These are phyloP conservation scores for Lycophotia porphyrea DNA, from an alignment of 2,888 invertebrate genomes.

Conservation along the genomic window DNA sequence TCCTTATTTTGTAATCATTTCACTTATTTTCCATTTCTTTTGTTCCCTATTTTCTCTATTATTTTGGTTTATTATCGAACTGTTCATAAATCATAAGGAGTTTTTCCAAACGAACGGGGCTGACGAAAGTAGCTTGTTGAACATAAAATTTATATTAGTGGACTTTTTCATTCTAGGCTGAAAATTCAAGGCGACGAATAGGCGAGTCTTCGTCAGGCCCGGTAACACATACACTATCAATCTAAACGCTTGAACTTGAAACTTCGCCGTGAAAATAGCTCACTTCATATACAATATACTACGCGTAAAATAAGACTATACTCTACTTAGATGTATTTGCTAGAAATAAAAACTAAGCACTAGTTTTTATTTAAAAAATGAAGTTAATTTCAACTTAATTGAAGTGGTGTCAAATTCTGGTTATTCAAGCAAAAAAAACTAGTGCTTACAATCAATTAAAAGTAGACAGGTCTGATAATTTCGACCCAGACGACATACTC, in stretches of 20 bases:
- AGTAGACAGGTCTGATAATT: conserved; percentile 30
- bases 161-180: conserved; percentile 78
- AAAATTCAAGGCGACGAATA: conserved; percentile 79
- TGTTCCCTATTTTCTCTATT: conserved; percentile 18
- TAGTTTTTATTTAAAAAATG: conserved; percentile 18
- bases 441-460: conserved; percentile 32
- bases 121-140: conserved; percentile 77
- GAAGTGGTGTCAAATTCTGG: not conserved
- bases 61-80: conserved; percentile 23
- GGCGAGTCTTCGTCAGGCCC: conserved; percentile 79
- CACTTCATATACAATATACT: conserved; percentile 54
- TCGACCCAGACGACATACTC: conserved; percentile 30
- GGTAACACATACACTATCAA: conserved; percentile 74
- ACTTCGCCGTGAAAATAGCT: conserved; percentile 69
- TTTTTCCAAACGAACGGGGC: conserved; percentile 75
- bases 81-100: conserved; percentile 70
- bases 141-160: conserved; percentile 70
- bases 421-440: not conserved
- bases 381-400: not conserved
- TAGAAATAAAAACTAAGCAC: conserved; percentile 50
- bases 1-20: conserved; percentile 69
- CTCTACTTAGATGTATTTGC: conserved; percentile 41
- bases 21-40: not conserved
- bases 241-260: conserved; percentile 69
- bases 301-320: conserved; percentile 43